These are phyloP conservation scores for Mungos mungo DNA, from an alignment of 2,113 vertebrate genomes.

Conservation along the genomic window DNA sequence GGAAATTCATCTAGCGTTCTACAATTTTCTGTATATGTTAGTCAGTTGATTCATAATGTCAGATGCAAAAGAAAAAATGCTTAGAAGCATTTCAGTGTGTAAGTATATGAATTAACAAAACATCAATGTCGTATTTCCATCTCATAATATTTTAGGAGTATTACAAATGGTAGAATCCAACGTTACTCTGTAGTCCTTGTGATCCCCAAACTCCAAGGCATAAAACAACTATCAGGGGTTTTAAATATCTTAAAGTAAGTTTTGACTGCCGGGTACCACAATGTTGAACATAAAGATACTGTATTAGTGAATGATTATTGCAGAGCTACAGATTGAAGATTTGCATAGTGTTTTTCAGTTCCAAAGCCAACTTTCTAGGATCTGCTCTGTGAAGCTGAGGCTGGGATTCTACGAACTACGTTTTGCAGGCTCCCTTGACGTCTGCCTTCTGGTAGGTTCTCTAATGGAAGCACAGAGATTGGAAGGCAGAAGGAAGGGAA, in stretches of 20 bases:
- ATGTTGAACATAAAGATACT: neutral
- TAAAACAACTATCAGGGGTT: neutral
- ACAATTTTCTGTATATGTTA: neutral
- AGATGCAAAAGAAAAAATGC: neutral
- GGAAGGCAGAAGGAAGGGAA: neutral
- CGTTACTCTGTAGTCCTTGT: neutral
- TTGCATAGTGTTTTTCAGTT: neutral
- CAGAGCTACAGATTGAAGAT: neutral
- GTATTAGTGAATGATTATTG: neutral
- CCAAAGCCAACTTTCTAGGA: neutral
- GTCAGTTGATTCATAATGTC: constrained; percentile 5
- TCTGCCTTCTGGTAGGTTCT: neutral
- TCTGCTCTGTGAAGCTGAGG: neutral
- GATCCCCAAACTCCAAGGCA: neutral
- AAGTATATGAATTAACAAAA: neutral
- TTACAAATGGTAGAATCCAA: neutral
- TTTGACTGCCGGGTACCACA: neutral
- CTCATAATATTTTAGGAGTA: neutral
- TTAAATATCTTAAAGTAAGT: neutral
- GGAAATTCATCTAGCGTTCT: neutral
- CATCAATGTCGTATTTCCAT: neutral
- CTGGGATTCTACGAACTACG: neutral
- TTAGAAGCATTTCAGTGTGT: neutral
- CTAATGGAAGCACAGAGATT: neutral
- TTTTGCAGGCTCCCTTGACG: neutral